Conservation (phyloP, 2,888 invertebrate genomes). For the Sipunculus nudus region DNA sequence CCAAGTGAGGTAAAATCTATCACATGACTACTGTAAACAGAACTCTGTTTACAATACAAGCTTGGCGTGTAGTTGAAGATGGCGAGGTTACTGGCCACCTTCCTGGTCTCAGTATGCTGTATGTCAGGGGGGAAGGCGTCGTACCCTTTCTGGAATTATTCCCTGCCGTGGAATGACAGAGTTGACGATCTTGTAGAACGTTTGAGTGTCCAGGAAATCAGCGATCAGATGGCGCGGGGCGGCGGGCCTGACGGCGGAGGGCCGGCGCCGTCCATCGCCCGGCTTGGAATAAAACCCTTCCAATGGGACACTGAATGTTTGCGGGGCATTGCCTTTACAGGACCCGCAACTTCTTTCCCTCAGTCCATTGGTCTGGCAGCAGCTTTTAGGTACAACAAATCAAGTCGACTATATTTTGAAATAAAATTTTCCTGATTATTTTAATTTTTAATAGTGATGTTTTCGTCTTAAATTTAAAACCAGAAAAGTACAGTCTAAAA, state of each 20-base stretch:
- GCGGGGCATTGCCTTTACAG: conserved; percentile 12
- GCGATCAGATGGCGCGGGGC: background rate
- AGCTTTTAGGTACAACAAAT: conserved; percentile 1
- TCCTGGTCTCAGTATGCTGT: no score
- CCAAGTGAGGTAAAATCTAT: no score
- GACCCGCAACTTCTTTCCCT: conserved; percentile 20
- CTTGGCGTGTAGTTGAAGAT: no score
- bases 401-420: no score
- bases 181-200: conserved; percentile 12
- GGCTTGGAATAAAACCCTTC: conserved; percentile 18
- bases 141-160: conserved; percentile 17
- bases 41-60: no score
- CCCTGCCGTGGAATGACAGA: conserved; percentile 13
- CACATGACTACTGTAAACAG: no score
- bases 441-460: no score
- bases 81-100: no score
- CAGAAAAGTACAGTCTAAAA: no score
- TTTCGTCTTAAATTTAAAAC: no score
- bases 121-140: no score
- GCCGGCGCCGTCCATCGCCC: conserved; percentile 15
- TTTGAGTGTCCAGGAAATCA: conserved; percentile 11
- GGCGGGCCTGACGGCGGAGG: conserved; percentile 15
- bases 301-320: conserved; percentile 22
- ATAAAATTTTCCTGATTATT: no score
- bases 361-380: conserved; percentile 17